A percentile compares a stretch with the other conserved stretches of the same genome.
Evolutionary conservation across 2,113 vertebrate genomes (phyloP).

Genomic region (Barbus barbus): DNA sequence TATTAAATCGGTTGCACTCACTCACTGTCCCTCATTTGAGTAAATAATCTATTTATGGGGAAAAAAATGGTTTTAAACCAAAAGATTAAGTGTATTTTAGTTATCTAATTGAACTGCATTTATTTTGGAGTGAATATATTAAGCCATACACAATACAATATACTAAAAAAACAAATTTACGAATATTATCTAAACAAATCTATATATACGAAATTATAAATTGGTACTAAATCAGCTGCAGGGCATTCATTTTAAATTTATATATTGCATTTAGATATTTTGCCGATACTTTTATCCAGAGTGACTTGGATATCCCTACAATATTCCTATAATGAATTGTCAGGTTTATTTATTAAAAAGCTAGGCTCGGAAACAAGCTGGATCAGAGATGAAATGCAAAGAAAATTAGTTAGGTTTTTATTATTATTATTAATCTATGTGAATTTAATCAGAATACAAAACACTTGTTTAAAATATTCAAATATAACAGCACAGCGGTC

Average conservation of each 20-base stretch:
- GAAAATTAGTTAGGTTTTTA: neutral
- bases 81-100: neutral
- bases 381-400: neutral
- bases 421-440: neutral
- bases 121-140: neutral
- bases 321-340: neutral
- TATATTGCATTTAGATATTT: neutral
- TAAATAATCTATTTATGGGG: neutral
- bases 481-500: conserved; percentile 36
- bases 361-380: neutral
- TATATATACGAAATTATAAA: neutral
- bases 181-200: neutral
- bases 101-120: neutral
- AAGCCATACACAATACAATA: neutral
- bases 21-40: neutral
- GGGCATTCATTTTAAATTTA: neutral
- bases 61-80: neutral
- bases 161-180: neutral
- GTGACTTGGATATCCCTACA: too few species aligned
- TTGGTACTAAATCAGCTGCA: neutral
- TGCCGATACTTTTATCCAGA: neutral
- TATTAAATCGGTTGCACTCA: neutral
- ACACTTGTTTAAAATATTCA: neutral
- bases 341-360: neutral
- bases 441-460: neutral